Evolutionary conservation across 2,888 invertebrate species (phyloP).

Genomic region (Diarsia mendica): DNA sequence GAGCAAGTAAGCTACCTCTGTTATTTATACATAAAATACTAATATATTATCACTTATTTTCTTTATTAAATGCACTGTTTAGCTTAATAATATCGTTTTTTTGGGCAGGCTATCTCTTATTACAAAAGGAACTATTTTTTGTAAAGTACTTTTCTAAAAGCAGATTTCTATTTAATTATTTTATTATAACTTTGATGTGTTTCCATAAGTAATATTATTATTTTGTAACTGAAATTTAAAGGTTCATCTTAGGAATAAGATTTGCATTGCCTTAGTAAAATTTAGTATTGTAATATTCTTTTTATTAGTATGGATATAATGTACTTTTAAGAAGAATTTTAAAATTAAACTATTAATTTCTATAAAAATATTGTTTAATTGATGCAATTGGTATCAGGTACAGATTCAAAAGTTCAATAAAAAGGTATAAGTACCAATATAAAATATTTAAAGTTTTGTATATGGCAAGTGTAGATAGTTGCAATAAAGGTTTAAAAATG

Average conservation of each 20-base stretch:
- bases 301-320: slow-evolving; percentile 6
- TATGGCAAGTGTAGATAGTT: slow-evolving; percentile 45
- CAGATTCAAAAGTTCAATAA: slow-evolving; percentile 14
- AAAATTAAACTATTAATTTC: slow-evolving; percentile 34
- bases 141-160: slow-evolving; percentile 13
- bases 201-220: slow-evolving; percentile 9
- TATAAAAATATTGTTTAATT: slow-evolving; percentile 46
- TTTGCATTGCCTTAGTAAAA: slow-evolving; percentile 40
- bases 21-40: slow-evolving; percentile 26
- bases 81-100: slow-evolving; percentile 3
- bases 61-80: slow-evolving; percentile 36
- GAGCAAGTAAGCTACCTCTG: slow-evolving; percentile 25
- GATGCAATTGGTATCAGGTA: slow-evolving; percentile 44
- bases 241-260: slow-evolving; percentile 44
- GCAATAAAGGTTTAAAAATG: slow-evolving; percentile 6
- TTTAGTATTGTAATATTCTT: slow-evolving; percentile 31
- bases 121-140: not conserved
- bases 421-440: not conserved
- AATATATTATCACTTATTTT: slow-evolving; percentile 44
- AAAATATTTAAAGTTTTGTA: slow-evolving; percentile 9
- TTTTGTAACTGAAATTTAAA: slow-evolving; percentile 21
- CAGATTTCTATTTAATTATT: not conserved
- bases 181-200: slow-evolving; percentile 15
- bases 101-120: not conserved
- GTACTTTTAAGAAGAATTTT: not conserved